Percentiles rank a stretch among this genome's conserved stretches.
Evolutionary conservation across 2,797 vertebrate species (phyloP).

Genomic region (Buceros bicornis): DNA sequence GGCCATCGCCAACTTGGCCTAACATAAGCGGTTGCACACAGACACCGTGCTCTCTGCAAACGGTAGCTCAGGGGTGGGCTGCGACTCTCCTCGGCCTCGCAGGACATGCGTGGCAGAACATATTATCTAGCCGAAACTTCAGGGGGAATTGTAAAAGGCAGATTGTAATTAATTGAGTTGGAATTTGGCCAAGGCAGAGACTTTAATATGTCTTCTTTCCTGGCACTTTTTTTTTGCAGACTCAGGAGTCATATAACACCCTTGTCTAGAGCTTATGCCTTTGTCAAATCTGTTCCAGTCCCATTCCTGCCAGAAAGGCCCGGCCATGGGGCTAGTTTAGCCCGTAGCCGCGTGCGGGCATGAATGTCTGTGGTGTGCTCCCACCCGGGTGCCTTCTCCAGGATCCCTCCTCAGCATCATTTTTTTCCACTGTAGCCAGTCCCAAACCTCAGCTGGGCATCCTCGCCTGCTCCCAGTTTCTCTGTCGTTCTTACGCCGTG

Average conservation of each 20-base stretch:
- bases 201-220: constrained; percentile 39
- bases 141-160: constrained; percentile 37
- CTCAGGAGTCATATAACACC: neutral
- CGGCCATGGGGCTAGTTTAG: neutral
- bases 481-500: neutral
- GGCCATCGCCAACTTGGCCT: neutral
- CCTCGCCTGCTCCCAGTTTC: neutral
- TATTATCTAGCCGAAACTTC: constrained; percentile 41
- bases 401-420: neutral
- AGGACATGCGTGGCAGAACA: neutral
- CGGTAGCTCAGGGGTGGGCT: neutral
- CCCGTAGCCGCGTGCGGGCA: rapidly evolving
- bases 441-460: neutral
- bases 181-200: constrained; percentile 50
- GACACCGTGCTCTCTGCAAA: neutral
- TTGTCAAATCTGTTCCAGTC: neutral
- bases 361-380: neutral
- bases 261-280: neutral
- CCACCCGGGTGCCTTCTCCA: neutral
- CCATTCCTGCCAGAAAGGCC: neutral
- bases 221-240: neutral
- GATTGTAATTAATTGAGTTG: constrained; percentile 71
- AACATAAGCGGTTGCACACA: neutral
- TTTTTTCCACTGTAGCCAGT: neutral
- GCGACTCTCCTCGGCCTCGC: neutral